Evolutionary conservation across 2,888 invertebrate genomes (phyloP).

Genomic region (Orthosia gracilis): DNA sequence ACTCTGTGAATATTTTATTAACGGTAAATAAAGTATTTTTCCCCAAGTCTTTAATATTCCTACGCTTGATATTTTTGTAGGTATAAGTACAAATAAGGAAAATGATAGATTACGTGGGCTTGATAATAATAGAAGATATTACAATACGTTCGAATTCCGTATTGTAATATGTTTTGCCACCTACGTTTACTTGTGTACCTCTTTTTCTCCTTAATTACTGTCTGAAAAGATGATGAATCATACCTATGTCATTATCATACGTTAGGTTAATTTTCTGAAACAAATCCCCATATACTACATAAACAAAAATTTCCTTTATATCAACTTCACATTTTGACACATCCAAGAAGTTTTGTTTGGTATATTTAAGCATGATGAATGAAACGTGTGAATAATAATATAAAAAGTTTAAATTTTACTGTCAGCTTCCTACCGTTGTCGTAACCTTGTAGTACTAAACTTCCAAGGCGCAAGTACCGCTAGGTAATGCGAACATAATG

Average conservation of each 20-base stretch:
- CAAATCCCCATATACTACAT: background rate
- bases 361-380: background rate
- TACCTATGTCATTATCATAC: background rate
- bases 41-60: background rate
- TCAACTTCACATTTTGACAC: background rate
- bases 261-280: background rate
- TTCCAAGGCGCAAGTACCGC: background rate
- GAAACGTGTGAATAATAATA: constrained; percentile 1
- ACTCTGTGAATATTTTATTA: background rate
- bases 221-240: background rate
- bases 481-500: background rate
- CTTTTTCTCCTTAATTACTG: constrained; percentile 1
- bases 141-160: background rate
- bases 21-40: background rate
- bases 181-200: background rate
- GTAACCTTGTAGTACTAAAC: background rate
- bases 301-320: background rate
- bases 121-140: background rate
- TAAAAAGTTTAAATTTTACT: background rate
- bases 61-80: background rate
- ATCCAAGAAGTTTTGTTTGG: background rate
- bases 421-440: background rate
- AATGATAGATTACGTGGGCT: background rate
- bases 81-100: background rate
- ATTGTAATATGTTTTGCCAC: background rate